Percentiles rank a stretch among this genome's conserved stretches.
Evolutionary conservation across 1,140 invertebrate species (phyloP).

Genomic region (Akabosia matsudoensis): DNA sequence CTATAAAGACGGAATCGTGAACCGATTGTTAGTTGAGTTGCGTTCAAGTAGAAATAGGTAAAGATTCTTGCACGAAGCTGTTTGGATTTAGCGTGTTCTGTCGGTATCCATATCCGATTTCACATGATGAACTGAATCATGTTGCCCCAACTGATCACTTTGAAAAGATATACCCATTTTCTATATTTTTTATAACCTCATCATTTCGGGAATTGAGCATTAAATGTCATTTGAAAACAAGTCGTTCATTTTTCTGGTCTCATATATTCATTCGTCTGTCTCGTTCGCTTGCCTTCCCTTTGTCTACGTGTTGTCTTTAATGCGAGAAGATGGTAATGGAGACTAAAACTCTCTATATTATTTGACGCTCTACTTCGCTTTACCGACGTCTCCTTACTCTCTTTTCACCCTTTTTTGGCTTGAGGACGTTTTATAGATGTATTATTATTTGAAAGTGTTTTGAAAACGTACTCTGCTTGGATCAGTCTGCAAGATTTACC

Average conservation of each 20-base stretch:
- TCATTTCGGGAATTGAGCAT: background rate
- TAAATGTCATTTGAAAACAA: slow-evolving; percentile 12
- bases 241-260: background rate
- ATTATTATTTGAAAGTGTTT: background rate
- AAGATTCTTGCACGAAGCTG: too few relatives aligned
- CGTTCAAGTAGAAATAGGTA: too few relatives aligned
- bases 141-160: background rate
- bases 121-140: background rate
- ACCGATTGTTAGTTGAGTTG: too few relatives aligned
- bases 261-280: background rate
- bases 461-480: background rate
- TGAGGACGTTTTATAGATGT: background rate
- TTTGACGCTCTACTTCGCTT: too few relatives aligned
- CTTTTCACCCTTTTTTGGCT: slow-evolving; percentile 4
- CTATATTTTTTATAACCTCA: background rate
- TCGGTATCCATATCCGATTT: too few relatives aligned
- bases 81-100: too few relatives aligned
- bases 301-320: too few relatives aligned
- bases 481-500: slow-evolving; percentile 4
- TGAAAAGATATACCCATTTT: background rate
- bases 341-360: background rate
- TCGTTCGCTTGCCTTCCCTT: background rate
- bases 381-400: background rate
- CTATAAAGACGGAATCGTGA: too few relatives aligned
- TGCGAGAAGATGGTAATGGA: background rate